These are phyloP conservation scores for Coremacera marginata DNA, from an alignment of 2,888 invertebrate species.

Conservation along the genomic window DNA sequence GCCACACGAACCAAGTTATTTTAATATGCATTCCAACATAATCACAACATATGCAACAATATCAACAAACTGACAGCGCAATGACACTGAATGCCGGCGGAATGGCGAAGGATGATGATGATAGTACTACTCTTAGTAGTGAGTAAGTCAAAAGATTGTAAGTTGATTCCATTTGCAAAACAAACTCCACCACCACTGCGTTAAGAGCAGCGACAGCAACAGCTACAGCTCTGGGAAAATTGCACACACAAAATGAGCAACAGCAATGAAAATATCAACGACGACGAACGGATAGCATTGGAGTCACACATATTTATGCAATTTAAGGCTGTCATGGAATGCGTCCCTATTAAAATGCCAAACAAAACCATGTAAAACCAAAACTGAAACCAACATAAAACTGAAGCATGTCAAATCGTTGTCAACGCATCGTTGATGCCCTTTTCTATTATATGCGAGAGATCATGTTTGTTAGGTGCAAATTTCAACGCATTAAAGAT, in stretches of 20 bases:
- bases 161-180: slow-evolving; percentile 8
- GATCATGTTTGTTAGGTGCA: too few relatives aligned
- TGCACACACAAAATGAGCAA: slow-evolving; percentile 21
- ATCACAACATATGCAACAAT: slow-evolving; percentile 20
- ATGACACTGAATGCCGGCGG: neutral
- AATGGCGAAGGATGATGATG: neutral
- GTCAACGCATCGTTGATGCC: neutral
- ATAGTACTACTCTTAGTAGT: neutral
- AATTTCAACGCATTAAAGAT: too few relatives aligned
- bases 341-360: slow-evolving; percentile 51
- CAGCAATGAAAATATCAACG: slow-evolving; percentile 34
- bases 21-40: slow-evolving; percentile 31
- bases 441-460: too few relatives aligned
- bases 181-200: neutral
- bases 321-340: slow-evolving; percentile 49
- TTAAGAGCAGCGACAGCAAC: slow-evolving; percentile 29
- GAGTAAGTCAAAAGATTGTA: neutral
- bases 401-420: neutral
- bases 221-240: neutral
- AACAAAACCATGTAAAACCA: slow-evolving; percentile 30
- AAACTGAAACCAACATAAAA: slow-evolving; percentile 4
- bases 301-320: slow-evolving; percentile 40
- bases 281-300: neutral
- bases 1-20: slow-evolving; percentile 22
- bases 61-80: neutral